These are phyloP conservation scores for Dynastes grantii DNA, from an alignment of 2,888 invertebrate species.

Conservation along the genomic window DNA sequence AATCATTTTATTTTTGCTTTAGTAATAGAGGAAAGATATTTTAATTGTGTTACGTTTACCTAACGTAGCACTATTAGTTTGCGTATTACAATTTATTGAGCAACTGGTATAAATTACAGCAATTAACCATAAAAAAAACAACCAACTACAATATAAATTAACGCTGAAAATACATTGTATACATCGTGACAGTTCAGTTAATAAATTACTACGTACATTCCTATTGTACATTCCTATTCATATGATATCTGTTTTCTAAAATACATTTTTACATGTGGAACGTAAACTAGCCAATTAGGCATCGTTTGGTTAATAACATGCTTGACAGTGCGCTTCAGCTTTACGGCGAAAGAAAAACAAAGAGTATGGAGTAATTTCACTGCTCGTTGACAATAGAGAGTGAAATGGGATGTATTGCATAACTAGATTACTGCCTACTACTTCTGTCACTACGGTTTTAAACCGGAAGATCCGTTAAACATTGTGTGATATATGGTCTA, in stretches of 20 bases:
- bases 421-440: slow-evolving; percentile 15
- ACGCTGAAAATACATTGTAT: not conserved
- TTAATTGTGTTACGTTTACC: slow-evolving; percentile 2
- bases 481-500: slow-evolving; percentile 9
- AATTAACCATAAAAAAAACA: slow-evolving; percentile 21
- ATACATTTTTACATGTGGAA: not conserved
- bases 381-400: slow-evolving; percentile 30
- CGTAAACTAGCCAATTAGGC: slow-evolving; percentile 12
- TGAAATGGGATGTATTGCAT: slow-evolving; percentile 33
- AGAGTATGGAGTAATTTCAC: slow-evolving; percentile 19
- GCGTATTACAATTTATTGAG: not conserved
- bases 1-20: not conserved
- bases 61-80: slow-evolving; percentile 3
- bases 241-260: slow-evolving; percentile 18
- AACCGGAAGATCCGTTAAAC: slow-evolving; percentile 22
- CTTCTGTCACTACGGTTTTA: not conserved
- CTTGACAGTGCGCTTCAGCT: slow-evolving; percentile 24
- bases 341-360: slow-evolving; percentile 16
- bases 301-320: slow-evolving; percentile 18
- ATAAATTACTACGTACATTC: not conserved
- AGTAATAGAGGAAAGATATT: not conserved
- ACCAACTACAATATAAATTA: not conserved
- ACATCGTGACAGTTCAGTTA: slow-evolving; percentile 7
- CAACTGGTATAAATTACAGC: slow-evolving; percentile 14
- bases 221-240: not conserved